A percentile compares a stretch with the other conserved stretches of the same genome.
These are phyloP conservation scores for Eupeodes luniger DNA, from an alignment of 2,888 invertebrate species.

Conservation along the genomic window DNA sequence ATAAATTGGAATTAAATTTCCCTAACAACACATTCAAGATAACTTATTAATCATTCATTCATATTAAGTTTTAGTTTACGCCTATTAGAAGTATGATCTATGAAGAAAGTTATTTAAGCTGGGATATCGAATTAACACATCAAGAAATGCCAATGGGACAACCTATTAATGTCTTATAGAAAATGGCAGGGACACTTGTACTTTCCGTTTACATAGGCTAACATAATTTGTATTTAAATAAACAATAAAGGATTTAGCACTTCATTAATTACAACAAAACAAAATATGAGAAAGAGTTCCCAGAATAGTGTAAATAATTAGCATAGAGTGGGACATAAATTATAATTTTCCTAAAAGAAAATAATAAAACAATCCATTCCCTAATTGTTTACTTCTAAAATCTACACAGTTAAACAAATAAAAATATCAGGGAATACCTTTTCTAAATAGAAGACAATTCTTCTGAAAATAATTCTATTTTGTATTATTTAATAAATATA, in stretches of 20 bases:
- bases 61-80: no score
- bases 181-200: not conserved
- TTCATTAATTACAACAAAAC: slow-evolving; percentile 10
- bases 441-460: slow-evolving; percentile 2
- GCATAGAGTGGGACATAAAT: slow-evolving; percentile 16
- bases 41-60: no score
- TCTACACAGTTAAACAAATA: slow-evolving; percentile 53
- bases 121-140: no score
- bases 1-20: no score
- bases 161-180: no score
- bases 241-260: slow-evolving; percentile 56
- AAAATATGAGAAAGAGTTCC: slow-evolving; percentile 10
- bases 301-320: slow-evolving; percentile 4
- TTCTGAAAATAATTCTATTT: slow-evolving; percentile 5
- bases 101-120: no score
- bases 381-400: slow-evolving; percentile 54
- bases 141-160: no score
- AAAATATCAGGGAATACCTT: slow-evolving; percentile 46
- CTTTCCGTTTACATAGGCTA: no score
- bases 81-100: no score
- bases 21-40: no score
- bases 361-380: slow-evolving; percentile 62
- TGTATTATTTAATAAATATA: slow-evolving; percentile 12
- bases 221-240: not conserved
- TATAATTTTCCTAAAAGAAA: not conserved